These are phyloP conservation scores for Leptinotarsa defecta DNA, from an alignment of 1,140 invertebrate species.

Conservation along the genomic window DNA sequence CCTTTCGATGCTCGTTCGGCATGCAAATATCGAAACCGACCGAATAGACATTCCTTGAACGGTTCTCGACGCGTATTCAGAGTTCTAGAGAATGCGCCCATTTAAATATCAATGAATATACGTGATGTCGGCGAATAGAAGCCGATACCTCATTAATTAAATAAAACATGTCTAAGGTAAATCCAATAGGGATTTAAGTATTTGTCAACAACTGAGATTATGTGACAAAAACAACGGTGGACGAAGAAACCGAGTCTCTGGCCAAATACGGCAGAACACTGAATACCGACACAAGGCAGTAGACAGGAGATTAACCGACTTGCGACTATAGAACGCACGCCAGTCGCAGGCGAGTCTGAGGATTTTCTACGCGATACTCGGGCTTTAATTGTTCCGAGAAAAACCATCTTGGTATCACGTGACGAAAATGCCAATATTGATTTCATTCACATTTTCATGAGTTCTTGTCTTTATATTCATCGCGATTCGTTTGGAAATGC, in stretches of 20 bases:
- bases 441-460: no score
- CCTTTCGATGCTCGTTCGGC: not conserved
- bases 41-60: constrained; percentile 20
- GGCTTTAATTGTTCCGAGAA: constrained; percentile 32
- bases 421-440: no score
- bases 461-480: no score
- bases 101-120: constrained; percentile 51
- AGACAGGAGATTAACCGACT: constrained; percentile 39
- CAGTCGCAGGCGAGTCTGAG: not conserved
- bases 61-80: constrained; percentile 27
- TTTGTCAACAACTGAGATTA: constrained; percentile 52
- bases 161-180: constrained; percentile 51
- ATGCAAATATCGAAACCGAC: constrained; percentile 22
- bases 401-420: not conserved
- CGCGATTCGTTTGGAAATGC: no score
- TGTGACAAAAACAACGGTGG: constrained; percentile 51
- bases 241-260: constrained; percentile 42
- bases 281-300: constrained; percentile 39
- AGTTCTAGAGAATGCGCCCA: constrained; percentile 35
- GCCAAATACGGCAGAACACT: constrained; percentile 47
- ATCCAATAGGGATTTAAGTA: constrained; percentile 49
- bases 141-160: constrained; percentile 51
- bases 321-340: not conserved
- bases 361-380: not conserved
- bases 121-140: constrained; percentile 45